A percentile compares a stretch with the other conserved stretches of the same genome.
Evolutionary conservation across 2,888 invertebrate species (phyloP).

Genomic region (Protonemura montana): DNA sequence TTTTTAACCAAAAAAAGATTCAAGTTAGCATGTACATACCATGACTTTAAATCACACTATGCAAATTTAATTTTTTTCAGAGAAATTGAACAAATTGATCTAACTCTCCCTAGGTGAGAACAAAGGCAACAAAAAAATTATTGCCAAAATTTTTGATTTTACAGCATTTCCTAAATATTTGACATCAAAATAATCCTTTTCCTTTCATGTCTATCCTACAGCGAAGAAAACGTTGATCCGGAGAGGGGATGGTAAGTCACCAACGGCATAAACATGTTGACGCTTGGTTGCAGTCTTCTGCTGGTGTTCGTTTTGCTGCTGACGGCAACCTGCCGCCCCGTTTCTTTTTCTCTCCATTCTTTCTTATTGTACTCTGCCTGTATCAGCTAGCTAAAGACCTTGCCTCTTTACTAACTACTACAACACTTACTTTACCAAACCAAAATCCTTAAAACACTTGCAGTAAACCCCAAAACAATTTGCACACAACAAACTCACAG

Average conservation of each 20-base stretch:
- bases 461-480: too few species aligned
- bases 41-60: background rate
- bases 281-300: background rate
- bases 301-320: background rate
- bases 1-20: too few species aligned
- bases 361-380: background rate
- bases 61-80: background rate
- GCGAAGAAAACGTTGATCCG: background rate
- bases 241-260: conserved; percentile 29
- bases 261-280: background rate
- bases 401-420: too few species aligned
- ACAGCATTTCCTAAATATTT: background rate
- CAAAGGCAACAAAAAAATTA: background rate
- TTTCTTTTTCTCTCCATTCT: background rate
- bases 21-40: background rate
- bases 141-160: too few species aligned
- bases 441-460: too few species aligned
- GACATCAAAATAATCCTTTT: background rate
- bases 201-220: conserved; percentile 21
- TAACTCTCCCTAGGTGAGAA: background rate
- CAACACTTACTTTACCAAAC: too few species aligned
- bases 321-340: background rate
- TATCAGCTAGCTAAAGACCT: background rate
- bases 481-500: too few species aligned
- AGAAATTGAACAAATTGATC: background rate